Evolutionary conservation across 2,888 invertebrate genomes (phyloP), one percentile per base, ranked within the genome.

Genomic region (Chloroclystis v-ata): DNA sequence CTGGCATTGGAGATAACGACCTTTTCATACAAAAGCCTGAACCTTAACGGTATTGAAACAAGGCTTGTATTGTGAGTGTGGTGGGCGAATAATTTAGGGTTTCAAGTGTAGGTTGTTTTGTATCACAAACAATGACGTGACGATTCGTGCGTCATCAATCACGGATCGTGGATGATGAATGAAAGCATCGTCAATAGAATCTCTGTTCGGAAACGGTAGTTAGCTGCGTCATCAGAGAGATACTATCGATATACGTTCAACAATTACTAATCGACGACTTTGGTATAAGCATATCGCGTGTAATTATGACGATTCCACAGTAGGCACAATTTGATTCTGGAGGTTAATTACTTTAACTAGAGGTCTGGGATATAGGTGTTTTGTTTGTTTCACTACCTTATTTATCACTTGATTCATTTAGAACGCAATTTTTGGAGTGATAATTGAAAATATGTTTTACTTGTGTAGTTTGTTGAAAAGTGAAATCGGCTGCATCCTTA

Each of bases 101-200:
- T 40, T 44, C 41, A 41, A 50, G 47, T 53, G 48, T 49, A 43
- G 42, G 39, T 53, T 49, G 43, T 49, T 57, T 59, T 49, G 43
- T 49, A 59, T 59, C 62, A 60, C 68, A 61, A 69, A 68, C 70
- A 70, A 70, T 70, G 69, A 70, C 66, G 57, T 30, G 58, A 56
- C 61, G 56, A 65, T 65, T 67, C 59, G 41, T 37, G 47, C 38
- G 56, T 57, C 60, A 71, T 72, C 72, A 69, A 70, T 70, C 72
- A 66, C 60, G 51, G 56, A 57, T 59, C 49, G 61, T 59, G 52
- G 62, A 68, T 69, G 71, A 72, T 69, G 67, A 57, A 59, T 54
- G 51, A 37, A 37, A 54, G 47, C 49, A 52, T 35, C 57, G 53
- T 52, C 60, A 56, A 55, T 58, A 52, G 59, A 67, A 69, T 66